A percentile compares a stretch with the other conserved stretches of the same genome.
These are phyloP conservation scores for Cassiopea xamachana DNA, from an alignment of 30 jellyfish, hydroid and myxozoan species.

Conservation along the genomic window DNA sequence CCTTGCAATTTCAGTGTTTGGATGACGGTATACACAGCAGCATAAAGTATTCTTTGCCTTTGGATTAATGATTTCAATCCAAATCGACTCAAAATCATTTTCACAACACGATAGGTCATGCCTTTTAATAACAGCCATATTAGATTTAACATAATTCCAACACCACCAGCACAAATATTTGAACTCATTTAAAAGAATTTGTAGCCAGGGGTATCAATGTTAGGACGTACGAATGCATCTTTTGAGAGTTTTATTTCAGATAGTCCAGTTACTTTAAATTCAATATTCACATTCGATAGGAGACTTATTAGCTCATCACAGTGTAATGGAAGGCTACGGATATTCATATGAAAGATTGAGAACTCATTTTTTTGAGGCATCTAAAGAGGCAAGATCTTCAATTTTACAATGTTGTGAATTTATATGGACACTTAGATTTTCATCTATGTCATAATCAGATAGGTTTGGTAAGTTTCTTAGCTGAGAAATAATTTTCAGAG, in stretches of 20 bases:
- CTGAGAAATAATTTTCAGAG: slow-evolving; percentile 44
- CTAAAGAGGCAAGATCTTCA: slow-evolving; percentile 11
- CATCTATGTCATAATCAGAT: slow-evolving; percentile 23
- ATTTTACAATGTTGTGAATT: slow-evolving; percentile 2
- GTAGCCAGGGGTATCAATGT: slow-evolving; percentile 41
- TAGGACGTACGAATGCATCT: slow-evolving; percentile 12
- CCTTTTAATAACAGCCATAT: slow-evolving; percentile 11
- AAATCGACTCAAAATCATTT: slow-evolving; percentile 2
- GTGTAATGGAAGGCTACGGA: slow-evolving; percentile 7
- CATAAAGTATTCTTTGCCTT: slow-evolving; percentile 25
- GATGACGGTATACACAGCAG: slow-evolving; percentile 46
- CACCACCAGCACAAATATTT: not conserved
- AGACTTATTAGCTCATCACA: not conserved
- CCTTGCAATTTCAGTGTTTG: slow-evolving; percentile 24
- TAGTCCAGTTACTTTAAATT: not conserved
- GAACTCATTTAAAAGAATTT: slow-evolving; percentile 1
- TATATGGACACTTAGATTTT: not conserved
- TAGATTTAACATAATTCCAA: not conserved
- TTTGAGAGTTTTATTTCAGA: not conserved
- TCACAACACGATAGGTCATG: not conserved
- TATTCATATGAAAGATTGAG: not conserved
- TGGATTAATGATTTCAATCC: slow-evolving; percentile 22
- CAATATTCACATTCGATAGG: not conserved
- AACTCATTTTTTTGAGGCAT: not conserved
- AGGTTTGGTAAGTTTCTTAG: slow-evolving; percentile 12